phyloP scores from a whole-genome alignment of 1,140 invertebrate genomes.

The Ostrea denselamellosa region DNA sequence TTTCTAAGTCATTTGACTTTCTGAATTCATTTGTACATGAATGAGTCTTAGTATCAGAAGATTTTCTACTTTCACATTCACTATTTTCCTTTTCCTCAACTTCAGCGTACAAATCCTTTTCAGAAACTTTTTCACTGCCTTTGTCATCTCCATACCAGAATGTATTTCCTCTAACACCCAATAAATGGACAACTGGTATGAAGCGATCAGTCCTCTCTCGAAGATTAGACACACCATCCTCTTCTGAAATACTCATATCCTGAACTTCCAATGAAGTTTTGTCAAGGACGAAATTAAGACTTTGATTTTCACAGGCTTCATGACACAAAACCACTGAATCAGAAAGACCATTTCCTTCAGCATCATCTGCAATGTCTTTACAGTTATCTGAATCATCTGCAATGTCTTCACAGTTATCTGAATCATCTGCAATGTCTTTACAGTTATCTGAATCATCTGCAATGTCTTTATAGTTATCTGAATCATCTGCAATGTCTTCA shows the following conservation, averaged over 20 bases:
- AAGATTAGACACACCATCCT: background rate
- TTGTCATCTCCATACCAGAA: background rate
- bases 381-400: background rate
- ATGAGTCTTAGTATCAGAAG: background rate
- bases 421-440: background rate
- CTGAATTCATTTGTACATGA: background rate
- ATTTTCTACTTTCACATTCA: background rate
- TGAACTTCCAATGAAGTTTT: background rate
- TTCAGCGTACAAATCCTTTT: background rate
- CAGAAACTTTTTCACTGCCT: background rate
- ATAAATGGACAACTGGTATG: background rate
- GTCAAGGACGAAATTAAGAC: background rate
- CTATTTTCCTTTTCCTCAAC: background rate
- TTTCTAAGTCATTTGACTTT: background rate
- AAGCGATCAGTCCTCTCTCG: background rate
- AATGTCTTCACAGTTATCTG: no score
- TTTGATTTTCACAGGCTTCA: background rate
- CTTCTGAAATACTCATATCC: slow-evolving; percentile 14
- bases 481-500: background rate
- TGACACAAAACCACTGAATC: background rate
- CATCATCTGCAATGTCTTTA: background rate
- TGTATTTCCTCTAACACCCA: background rate
- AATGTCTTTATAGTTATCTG: no score
- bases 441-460: no score
- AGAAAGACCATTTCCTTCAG: background rate